A percentile compares a stretch with the other conserved stretches of the same genome.
Evolutionary conservation across 1,140 invertebrate genomes (phyloP).

Genomic region (Stenopsyche tienmushanensis): DNA sequence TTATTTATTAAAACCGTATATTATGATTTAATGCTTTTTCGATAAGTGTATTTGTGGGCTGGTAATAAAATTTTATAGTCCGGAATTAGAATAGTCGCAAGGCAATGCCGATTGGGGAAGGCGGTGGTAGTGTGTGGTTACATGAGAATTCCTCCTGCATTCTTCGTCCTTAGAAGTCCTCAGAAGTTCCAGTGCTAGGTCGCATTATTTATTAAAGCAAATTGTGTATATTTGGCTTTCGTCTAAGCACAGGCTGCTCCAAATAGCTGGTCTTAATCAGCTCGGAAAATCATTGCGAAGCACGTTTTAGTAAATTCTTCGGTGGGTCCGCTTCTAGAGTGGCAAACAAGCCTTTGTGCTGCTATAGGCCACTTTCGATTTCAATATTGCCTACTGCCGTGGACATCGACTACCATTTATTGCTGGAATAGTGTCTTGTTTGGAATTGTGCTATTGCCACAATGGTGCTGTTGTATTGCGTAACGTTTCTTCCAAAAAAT

Average conservation of each 20-base stretch:
- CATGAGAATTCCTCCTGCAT: too few species aligned
- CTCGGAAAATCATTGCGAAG: constrained; percentile 28
- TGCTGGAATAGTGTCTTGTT: background rate
- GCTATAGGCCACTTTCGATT: background rate
- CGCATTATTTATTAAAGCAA: too few species aligned
- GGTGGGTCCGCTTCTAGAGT: constrained; percentile 1
- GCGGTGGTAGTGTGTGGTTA: too few species aligned
- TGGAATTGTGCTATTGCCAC: background rate
- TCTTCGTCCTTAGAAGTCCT: too few species aligned
- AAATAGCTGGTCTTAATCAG: constrained; percentile 28
- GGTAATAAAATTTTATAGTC: too few species aligned
- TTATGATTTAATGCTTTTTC: too few species aligned
- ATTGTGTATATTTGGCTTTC: background rate
- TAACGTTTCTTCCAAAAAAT: too few species aligned
- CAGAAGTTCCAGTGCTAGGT: too few species aligned
- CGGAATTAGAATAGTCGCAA: too few species aligned
- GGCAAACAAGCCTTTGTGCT: background rate
- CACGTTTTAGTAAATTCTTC: constrained; percentile 20
- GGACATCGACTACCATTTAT: background rate
- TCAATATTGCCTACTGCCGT: background rate
- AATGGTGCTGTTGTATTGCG: background rate
- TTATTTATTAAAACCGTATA: too few species aligned
- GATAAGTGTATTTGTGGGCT: too few species aligned
- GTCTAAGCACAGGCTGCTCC: background rate
- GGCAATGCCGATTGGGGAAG: too few species aligned